phyloP scores from a whole-genome alignment of 2,888 invertebrate genomes.

The Timema podura region DNA sequence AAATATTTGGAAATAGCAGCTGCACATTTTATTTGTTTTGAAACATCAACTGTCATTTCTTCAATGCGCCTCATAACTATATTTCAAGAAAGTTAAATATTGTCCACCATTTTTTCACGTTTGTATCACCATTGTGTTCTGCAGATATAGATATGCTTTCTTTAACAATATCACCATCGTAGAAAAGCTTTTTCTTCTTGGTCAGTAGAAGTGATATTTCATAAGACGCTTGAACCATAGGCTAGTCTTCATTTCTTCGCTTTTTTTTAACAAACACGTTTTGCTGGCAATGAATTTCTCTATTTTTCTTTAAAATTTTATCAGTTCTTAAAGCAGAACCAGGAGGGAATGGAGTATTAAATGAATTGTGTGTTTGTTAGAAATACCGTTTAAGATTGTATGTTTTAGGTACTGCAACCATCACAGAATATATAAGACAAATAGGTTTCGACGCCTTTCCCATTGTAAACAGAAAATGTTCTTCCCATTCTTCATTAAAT shows the following conservation, averaged over 20 bases:
- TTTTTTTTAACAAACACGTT: neutral
- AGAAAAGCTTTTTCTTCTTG: neutral
- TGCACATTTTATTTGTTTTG: neutral
- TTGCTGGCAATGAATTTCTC: neutral
- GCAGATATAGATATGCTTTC: neutral
- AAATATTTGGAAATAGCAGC: neutral
- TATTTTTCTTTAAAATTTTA: neutral
- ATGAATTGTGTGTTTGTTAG: no score
- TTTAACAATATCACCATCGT: neutral
- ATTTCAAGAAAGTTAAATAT: neutral
- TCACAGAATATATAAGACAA: no score
- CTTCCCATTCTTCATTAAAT: no score
- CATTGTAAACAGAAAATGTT: no score
- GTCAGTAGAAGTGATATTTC: neutral
- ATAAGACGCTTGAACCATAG: neutral
- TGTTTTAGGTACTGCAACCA: no score
- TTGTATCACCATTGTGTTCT: neutral
- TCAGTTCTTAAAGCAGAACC: neutral
- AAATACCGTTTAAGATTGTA: no score
- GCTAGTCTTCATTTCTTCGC: neutral
- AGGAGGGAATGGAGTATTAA: no score
- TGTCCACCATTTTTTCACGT: neutral
- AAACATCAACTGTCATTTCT: neutral
- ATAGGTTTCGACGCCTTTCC: no score
- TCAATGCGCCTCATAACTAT: neutral